Conservation (phyloP, 2,797 vertebrate species). For the Centropyge bicolor region DNA sequence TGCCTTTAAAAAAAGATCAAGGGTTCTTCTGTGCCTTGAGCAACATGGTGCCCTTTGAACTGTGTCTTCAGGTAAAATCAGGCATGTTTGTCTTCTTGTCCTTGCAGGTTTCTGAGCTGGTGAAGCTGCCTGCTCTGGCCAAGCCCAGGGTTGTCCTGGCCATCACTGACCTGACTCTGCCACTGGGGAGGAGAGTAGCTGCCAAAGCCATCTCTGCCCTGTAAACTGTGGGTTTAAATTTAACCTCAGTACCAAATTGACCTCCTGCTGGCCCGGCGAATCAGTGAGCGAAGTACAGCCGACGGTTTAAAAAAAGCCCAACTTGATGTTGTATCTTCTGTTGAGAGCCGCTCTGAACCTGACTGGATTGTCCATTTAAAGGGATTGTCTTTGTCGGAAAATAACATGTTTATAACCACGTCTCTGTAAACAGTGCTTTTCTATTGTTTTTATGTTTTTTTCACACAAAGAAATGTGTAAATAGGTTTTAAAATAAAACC, state of each 20-base stretch:
- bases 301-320: neutral
- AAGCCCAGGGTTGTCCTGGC: conserved; percentile 94
- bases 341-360: neutral
- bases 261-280: neutral
- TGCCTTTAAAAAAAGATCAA: neutral
- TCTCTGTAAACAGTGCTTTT: conserved; percentile 26
- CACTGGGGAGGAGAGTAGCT: conserved; percentile 94
- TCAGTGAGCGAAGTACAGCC: neutral
- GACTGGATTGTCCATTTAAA: conserved; percentile 1
- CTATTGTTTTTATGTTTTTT: conserved; percentile 34
- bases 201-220: conserved; percentile 95
- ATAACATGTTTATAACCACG: neutral
- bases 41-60: neutral
- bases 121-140: conserved; percentile 95
- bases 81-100: neutral
- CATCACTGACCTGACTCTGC: conserved; percentile 95
- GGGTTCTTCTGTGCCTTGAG: neutral
- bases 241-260: neutral
- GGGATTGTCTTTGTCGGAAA: conserved; percentile 6
- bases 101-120: conserved; percentile 93
- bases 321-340: neutral
- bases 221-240: conserved; percentile 67
- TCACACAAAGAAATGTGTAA: conserved; percentile 53
- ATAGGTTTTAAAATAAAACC: conserved; percentile 55
- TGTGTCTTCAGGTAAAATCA: neutral